Base-by-base conservation (phyloP, 2,888 invertebrate species). In the Ophion costatus region DNA sequence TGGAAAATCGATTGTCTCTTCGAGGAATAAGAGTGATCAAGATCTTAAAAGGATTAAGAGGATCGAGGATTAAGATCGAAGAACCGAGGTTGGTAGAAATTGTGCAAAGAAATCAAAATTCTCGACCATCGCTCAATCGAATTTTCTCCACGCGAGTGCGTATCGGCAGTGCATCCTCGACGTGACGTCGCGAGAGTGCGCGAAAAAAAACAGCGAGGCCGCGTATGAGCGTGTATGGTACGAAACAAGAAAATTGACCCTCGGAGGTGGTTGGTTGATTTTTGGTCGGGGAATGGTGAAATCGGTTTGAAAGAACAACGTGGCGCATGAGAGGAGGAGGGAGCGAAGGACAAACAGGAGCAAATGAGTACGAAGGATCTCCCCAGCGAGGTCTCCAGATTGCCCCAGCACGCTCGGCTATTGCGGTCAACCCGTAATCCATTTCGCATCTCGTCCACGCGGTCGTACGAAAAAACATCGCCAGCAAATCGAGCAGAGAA, bases 371-470 rank as follows among this genome's bases (percentile, higher is more conserved):
- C 70, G 73, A 64, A 45, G 56, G 59, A 29, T 70, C 56, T 33
- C 45, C 61, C 11, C 38, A 38, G 10, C 73, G 57, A 70, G 71
- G 59, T 85, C 66, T 42, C 20, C 63, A 51, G 71, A 63, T 69
- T 45, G n/a, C 42, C 29, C n/a, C 59, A 66, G 59, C 45, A 45
- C 51, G 14, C 51, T 63, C 51, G 73, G 67, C 67, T 73, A 63
- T 82, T 84, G 74, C 51, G 70, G 78, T 82, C 70, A 71, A 82
- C 74, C 70, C 82, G 51, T 79, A 82, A 70, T 17, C 59, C 57
- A 38, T 22, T 24, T 64, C 22, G 61, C 57, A 80, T 11, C 20
- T 75, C 61, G 33, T 76, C 82, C 66, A 76, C 71, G 78, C 74
- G 75, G 57, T 70, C 75, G 57, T 38, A 38, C 38, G 14, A 45